Conservation (phyloP, 2,888 invertebrate species). For the Eilema caniola region DNA sequence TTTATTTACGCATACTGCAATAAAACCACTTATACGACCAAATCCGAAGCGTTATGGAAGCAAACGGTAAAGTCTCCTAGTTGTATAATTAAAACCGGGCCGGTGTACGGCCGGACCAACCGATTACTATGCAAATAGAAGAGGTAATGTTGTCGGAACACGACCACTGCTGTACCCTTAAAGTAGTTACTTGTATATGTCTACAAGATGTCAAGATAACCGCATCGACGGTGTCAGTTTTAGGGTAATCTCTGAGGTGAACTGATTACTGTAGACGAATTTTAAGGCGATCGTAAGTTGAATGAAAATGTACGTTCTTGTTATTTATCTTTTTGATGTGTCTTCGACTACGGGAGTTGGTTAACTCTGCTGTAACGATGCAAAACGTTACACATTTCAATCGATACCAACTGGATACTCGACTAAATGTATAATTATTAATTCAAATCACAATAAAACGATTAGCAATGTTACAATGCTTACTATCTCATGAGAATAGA, state of each 20-base stretch:
- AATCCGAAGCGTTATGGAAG: constrained; percentile 35
- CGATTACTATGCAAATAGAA: constrained; percentile 81
- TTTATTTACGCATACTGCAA: constrained; percentile 49
- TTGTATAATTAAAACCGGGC: constrained; percentile 73
- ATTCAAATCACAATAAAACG: too few species aligned
- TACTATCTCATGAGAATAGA: neutral
- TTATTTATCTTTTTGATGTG: neutral
- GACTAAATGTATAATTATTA: too few species aligned
- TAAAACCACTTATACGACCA: constrained; percentile 48
- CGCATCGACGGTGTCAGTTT: constrained; percentile 39
- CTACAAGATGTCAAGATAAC: constrained; percentile 49
- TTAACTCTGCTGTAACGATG: too few species aligned
- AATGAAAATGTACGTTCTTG: neutral
- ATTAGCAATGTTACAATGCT: too few species aligned
- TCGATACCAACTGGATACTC: too few species aligned
- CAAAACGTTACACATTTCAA: too few species aligned
- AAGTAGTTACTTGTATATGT: constrained; percentile 47
- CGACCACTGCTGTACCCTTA: constrained; percentile 55
- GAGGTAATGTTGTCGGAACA: constrained; percentile 68
- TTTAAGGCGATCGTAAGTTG: neutral
- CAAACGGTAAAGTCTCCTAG: constrained; percentile 42
- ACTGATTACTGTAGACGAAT: constrained; percentile 13
- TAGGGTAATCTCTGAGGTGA: constrained; percentile 19
- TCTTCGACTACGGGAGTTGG: neutral
- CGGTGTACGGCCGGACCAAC: constrained; percentile 52